A percentile compares a stretch with the other conserved stretches of the same genome.
phyloP scores from a whole-genome alignment of 2,113 vertebrate species.

The Myrmophylax atrothorax region DNA sequence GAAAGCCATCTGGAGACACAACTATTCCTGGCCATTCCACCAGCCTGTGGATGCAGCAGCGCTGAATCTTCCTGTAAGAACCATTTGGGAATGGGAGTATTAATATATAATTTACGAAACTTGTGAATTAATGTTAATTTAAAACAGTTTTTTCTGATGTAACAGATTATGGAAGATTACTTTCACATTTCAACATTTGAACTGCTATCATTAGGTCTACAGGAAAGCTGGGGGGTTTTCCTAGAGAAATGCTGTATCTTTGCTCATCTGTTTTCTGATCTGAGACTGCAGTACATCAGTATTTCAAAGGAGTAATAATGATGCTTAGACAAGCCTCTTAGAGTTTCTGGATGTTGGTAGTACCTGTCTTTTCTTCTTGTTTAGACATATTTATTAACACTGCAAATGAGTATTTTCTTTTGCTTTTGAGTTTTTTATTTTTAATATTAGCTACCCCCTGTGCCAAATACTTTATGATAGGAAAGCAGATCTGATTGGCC shows the following conservation, averaged over 20 bases:
- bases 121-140: neutral
- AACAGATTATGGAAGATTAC: neutral
- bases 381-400: neutral
- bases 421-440: neutral
- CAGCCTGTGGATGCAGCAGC: constrained; percentile 91
- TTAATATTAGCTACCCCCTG: neutral
- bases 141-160: neutral
- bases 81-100: neutral
- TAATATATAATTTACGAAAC: neutral
- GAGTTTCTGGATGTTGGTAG: neutral
- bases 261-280: neutral
- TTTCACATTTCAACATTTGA: neutral
- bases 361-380: neutral
- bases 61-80: constrained; percentile 89
- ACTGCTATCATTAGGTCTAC: neutral
- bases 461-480: neutral
- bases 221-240: neutral
- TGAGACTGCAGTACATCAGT: neutral
- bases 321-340: neutral
- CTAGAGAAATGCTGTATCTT: neutral
- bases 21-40: constrained; percentile 92
- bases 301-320: neutral
- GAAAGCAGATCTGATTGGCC: neutral
- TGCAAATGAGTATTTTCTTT: neutral
- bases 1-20: constrained; percentile 87